phyloP scores from a whole-genome alignment of 2,113 vertebrate genomes.

The Macheiramphus alcinus region DNA sequence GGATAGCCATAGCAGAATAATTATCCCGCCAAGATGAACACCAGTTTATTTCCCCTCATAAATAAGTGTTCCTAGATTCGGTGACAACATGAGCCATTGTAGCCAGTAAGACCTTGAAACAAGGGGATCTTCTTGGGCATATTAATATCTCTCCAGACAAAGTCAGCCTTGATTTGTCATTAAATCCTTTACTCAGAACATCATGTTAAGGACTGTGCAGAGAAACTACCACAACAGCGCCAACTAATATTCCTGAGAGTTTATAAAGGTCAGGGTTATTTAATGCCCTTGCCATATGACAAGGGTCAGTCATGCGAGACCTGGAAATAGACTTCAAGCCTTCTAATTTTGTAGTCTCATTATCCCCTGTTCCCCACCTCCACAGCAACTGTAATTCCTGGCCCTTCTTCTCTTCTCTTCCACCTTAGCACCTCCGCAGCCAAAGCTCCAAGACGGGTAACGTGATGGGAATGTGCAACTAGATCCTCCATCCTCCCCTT shows the following conservation, averaged over 20 bases:
- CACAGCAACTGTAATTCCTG: background rate
- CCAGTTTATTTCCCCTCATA: background rate
- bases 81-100: background rate
- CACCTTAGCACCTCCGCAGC: background rate
- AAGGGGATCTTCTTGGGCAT: background rate
- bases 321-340: conserved; percentile 28
- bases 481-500: background rate
- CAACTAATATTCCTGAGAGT: background rate
- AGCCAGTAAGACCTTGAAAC: background rate
- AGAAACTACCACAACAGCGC: background rate
- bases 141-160: background rate
- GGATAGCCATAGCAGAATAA: background rate
- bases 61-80: background rate
- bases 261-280: conserved; percentile 10
- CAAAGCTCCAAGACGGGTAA: background rate
- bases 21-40: background rate
- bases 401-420: background rate
- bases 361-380: background rate
- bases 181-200: background rate
- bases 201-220: background rate
- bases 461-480: fast-evolving
- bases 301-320: background rate
- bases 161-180: background rate
- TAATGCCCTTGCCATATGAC: background rate
- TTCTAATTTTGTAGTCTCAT: conserved; percentile 16